Evolutionary conservation across 2,888 invertebrate genomes (phyloP), one percentile per base, ranked within the genome.

Genomic region (Bugula neritina): DNA sequence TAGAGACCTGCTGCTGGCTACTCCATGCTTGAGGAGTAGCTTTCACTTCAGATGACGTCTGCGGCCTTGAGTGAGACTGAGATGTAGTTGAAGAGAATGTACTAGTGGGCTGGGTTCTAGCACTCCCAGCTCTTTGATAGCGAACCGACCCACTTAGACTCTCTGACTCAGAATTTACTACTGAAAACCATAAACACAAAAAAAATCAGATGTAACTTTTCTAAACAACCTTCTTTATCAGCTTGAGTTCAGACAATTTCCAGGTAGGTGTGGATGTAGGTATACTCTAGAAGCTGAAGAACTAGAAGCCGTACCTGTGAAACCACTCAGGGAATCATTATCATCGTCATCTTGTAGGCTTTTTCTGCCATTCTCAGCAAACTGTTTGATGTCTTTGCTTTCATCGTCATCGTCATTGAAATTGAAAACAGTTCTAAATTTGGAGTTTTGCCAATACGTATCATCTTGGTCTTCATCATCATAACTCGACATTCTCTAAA

Each of bases 41-140:
- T n/a, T n/a, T n/a, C n/a, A n/a, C n/a, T n/a, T n/a, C n/a, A n/a
- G n/a, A n/a, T n/a, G n/a, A n/a, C n/a, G n/a, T n/a, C n/a, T n/a
- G n/a, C n/a, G n/a, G n/a, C n/a, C n/a, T n/a, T n/a, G n/a, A n/a
- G n/a, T n/a, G n/a, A n/a, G n/a, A n/a, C n/a, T n/a, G 13, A 29
- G 63, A 27, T 34, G 63, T 3, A 31, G 63, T 13, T 13, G 21
- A 13, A 29, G 31, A 10, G 34, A 17, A 25, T 3, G 10, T 13
- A 5, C 27, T 10, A 63, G 63, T 25, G 10, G 63, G 27, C 25
- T 25, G 17, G n/a, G 31, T 27, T 27, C 63, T 27, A 13, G 63
- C 63, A n/a, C 63, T 63, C 10, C 63, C 63, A 63, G 63, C 63
- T n/a, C 31, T 63, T n/a, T 63, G 63, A 27, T 63, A 63, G 3